Percentiles rank a stretch among this genome's conserved stretches.
Conservation (phyloP, 2,797 vertebrate species). For the Mus caroli region DNA sequence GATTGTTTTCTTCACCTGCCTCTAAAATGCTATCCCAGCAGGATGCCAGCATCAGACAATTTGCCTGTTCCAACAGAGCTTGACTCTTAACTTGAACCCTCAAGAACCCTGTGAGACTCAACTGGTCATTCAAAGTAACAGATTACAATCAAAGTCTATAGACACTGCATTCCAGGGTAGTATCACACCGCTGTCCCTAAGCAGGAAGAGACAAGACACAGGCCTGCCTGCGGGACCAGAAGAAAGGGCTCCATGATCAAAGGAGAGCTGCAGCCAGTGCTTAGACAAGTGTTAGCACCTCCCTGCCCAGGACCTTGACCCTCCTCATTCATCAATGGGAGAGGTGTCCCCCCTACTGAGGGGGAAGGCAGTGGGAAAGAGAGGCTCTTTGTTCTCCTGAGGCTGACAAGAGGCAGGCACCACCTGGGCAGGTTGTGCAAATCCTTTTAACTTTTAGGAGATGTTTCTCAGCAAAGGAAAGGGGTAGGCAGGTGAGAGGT, state of each 20-base stretch:
- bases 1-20: neutral
- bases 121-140: conserved; percentile 41
- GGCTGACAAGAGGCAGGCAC: conserved; percentile 15
- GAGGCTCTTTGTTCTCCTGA: conserved; percentile 12
- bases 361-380: neutral
- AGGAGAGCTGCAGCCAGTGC: fast-evolving
- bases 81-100: neutral
- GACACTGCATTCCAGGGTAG: neutral
- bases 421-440: neutral
- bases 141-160: conserved; percentile 8
- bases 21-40: neutral
- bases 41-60: neutral
- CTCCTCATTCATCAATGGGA: neutral
- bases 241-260: conserved; percentile 2
- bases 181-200: neutral
- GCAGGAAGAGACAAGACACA: neutral
- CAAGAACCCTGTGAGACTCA: conserved; percentile 8
- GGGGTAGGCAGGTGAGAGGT: neutral
- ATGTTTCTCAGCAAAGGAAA: neutral
- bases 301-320: neutral
- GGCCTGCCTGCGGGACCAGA: neutral
- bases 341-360: neutral
- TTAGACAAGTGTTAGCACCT: neutral
- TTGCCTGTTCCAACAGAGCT: neutral
- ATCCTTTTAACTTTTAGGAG: neutral